Conservation (phyloP, 2,113 vertebrate genomes). For the Asarcornis scutulata region DNA sequence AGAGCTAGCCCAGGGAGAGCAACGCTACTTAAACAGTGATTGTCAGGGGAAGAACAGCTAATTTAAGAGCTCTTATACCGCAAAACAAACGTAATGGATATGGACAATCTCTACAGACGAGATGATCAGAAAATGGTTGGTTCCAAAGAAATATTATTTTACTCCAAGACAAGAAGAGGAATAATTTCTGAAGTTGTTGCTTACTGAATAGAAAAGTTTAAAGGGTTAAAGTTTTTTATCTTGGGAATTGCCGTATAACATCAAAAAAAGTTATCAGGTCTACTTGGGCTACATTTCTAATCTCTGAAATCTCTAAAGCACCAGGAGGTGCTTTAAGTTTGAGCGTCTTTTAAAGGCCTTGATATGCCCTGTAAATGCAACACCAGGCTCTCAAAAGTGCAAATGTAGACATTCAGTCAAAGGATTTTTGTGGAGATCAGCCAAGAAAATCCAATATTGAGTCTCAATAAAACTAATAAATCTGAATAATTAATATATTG, state of each 20-base stretch:
- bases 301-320: background rate
- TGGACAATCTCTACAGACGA: background rate
- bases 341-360: background rate
- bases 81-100: background rate
- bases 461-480: constrained; percentile 15
- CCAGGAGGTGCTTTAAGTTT: background rate
- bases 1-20: background rate
- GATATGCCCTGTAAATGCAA: background rate
- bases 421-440: background rate
- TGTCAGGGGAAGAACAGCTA: background rate
- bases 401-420: background rate
- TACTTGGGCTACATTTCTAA: background rate
- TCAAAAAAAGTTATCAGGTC: background rate
- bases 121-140: constrained; percentile 18
- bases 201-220: background rate
- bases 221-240: background rate
- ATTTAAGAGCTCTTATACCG: background rate
- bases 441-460: background rate
- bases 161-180: background rate
- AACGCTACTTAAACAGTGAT: background rate
- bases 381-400: background rate
- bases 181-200: background rate
- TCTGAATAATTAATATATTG: background rate
- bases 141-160: constrained; percentile 32
- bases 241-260: background rate